Evolutionary conservation across 2,888 invertebrate genomes (phyloP), one percentile per base, ranked within the genome.

Genomic region (Lithophane ornitopus): DNA sequence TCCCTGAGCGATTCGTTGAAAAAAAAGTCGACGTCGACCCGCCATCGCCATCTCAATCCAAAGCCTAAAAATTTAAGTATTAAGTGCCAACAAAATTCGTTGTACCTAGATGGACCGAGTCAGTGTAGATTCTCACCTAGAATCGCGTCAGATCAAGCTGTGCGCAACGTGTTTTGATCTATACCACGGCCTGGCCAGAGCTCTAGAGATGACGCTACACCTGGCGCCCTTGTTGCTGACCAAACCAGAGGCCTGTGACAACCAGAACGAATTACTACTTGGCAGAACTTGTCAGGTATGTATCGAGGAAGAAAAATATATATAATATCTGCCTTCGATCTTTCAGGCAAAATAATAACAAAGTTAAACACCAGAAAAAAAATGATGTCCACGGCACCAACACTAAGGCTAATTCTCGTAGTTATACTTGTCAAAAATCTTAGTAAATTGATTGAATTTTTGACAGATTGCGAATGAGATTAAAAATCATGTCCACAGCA

Each of bases 131-230:
- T 89, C 95, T 0, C 94, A 95, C 3, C 97, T 98, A 4, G 98
- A 98, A 86, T 97, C 98, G 0, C 97, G 98, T 14, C 98, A 98
- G 90, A 95, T 98, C 70, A 98, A 98, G 92, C 97, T 98, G 16
- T 98, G 98, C 89, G 98, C 98, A 0, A 98, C 98, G 16, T 98
- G 98, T 90, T 98, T 98, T 92, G 98, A 98, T 90, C 95, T 98
- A 72, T 97, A 98, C 34, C 97, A 98, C 70, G 98, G 98, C 0
- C 93, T 98, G 76, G 97, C 98, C 77, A 96, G 98, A 69, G 98
- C 98, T 0, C 93, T 98, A 72, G 98, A 98, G 94, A 98, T 98
- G 98, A 97, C 98, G 0, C 96, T 98, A 2, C 96, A 97, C 12
- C 95, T 98, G 22, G 97, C 97, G 0, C 97, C 98, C 0, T 95